Conservation (phyloP, 30 jellyfish, hydroid and myxozoan species). For the Catostylus mosaicus region DNA sequence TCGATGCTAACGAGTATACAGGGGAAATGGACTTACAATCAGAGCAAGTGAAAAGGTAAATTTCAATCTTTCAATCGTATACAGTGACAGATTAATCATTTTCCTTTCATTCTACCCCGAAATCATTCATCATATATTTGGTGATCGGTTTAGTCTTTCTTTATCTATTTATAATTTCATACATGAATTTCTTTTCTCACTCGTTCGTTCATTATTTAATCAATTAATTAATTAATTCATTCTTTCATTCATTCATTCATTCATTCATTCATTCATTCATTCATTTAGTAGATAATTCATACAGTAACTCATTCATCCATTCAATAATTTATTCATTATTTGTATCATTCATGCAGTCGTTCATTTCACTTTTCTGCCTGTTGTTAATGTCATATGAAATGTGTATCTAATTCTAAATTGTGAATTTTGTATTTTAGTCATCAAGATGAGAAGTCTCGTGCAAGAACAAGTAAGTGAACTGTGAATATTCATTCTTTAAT, state of each 20-base stretch:
- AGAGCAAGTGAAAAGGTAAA: conserved; percentile 34
- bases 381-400: too few relatives aligned
- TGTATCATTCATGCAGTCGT: neutral
- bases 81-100: too few relatives aligned
- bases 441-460: conserved; percentile 38
- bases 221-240: too few relatives aligned
- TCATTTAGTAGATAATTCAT: too few relatives aligned
- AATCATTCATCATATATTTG: too few relatives aligned
- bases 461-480: conserved; percentile 32
- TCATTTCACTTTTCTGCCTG: too few relatives aligned
- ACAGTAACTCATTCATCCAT: too few relatives aligned
- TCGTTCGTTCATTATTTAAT: neutral
- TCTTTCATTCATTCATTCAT: neutral
- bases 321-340: neutral
- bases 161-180: neutral
- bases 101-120: too few relatives aligned
- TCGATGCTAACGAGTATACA: conserved; percentile 87
- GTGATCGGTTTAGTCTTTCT: too few relatives aligned
- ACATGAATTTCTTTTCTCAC: neutral
- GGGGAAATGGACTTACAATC: neutral
- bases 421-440: neutral
- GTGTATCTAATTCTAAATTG: too few relatives aligned
- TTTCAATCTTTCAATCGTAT: too few relatives aligned
- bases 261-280: neutral
- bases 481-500: too few relatives aligned